These are phyloP conservation scores for Lucilia cuprina DNA, from an alignment of 1,140 invertebrate species.

Conservation along the genomic window DNA sequence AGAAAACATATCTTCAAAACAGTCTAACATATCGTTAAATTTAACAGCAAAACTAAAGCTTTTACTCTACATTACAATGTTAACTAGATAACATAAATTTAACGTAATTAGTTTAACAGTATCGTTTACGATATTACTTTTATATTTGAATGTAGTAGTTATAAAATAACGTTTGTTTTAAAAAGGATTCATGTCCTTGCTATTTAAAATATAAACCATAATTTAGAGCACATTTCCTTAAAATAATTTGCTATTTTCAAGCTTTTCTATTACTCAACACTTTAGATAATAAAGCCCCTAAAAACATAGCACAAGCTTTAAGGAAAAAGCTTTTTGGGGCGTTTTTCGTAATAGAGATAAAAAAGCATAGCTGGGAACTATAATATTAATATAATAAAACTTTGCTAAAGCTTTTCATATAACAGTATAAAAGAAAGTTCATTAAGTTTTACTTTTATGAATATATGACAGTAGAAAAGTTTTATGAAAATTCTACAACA, in stretches of 20 bases:
- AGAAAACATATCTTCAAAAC: too few relatives aligned
- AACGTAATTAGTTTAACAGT: neutral
- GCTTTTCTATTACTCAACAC: neutral
- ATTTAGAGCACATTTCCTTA: neutral
- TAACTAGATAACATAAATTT: neutral
- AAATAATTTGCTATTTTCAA: neutral
- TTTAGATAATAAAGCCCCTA: neutral
- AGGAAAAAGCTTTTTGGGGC: neutral
- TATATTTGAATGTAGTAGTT: too few relatives aligned
- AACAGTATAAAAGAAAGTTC: neutral
- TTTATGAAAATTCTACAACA: too few relatives aligned
- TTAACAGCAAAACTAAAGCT: too few relatives aligned
- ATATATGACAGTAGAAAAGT: neutral
- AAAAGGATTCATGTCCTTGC: neutral
- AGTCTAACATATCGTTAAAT: too few relatives aligned
- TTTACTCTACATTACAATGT: neutral
- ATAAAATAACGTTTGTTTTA: neutral
- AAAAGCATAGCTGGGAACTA: neutral
- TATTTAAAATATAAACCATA: neutral
- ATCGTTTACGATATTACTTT: neutral
- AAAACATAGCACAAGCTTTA: constrained; percentile 1
- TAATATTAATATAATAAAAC: neutral
- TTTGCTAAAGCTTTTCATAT: neutral
- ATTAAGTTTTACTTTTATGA: neutral
- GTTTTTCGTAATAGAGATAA: neutral